Evolutionary conservation across 92 coral and sea anemone genomes (phyloP), one percentile per base, ranked within the genome.

Genomic region (Anthopleura xanthogrammica): DNA sequence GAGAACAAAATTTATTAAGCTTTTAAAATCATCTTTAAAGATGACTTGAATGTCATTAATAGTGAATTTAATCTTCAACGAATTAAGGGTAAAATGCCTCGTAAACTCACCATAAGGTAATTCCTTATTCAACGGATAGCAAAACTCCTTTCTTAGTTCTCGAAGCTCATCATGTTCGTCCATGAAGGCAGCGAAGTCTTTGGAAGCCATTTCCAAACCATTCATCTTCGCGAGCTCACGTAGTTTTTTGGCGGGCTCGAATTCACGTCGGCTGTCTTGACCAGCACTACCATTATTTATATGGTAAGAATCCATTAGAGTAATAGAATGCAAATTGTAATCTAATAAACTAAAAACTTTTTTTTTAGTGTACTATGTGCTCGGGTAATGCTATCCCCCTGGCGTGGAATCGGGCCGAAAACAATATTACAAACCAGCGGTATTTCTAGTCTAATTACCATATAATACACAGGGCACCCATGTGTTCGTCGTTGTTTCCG

Each of bases 131-230:
- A 79, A 80, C 0, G 99, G 99, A 54, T 92, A 87, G 72, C 86
- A 52, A 83, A 90, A 96, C 10, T 96, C 97, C 11, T 79, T 80
- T 41, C 99, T 88, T 39, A 94, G 64, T 5, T 90, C 80, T 52
- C 81, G 89, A 13, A 96, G 75, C 36, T 92, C 91, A 70, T 96
- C 98, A 14, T 72, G 77, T 8, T 89, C 88, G 83, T 96, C 99
- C 91, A 96, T 62, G 73, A 84, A 75, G 3, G 22, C 17, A 1
- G 99, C 99, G 80, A 96, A 96, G 54, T 65, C 89, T 72, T 77
- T 91, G 73, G 88, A 90, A 10, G 88, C 60, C 50, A 95, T 70
- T 40, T 92, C 90, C 1, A 86, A 55, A 0, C 80, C 83, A 22
- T 75, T 55, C 22, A 89, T 60, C 43, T 86, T 82, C 22, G 90